Base-by-base conservation (phyloP, 2,797 vertebrate species). In the Sarcophilus harrisii region DNA sequence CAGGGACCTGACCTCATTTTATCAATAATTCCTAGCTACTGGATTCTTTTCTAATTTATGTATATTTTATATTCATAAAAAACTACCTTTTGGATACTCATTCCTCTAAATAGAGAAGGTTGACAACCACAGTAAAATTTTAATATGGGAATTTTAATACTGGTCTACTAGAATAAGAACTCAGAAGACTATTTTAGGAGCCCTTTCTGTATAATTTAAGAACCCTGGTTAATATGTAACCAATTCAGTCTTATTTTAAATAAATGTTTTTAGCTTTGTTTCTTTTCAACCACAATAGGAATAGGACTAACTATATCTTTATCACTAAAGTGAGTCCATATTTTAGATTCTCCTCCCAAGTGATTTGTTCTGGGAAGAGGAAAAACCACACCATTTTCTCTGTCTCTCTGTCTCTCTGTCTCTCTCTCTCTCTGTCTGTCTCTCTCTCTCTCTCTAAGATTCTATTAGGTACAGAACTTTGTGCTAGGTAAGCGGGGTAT, bases 151-250 rank as follows among this genome's bases (percentile, higher is more conserved):
- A 66, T 66, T 32, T 66, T n/a, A 73, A 73, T 73, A 73, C n/a
- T 18, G 16, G 32, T 38, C 16, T 5, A n/a, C n/a, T 38, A 21
- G 16, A 9, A 73, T 21, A n/a, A 73, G 66, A 92, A 55, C 29
- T 91, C 28, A 73, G 90, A 58, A 4, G 3, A 32, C 32, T 60
- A 1, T 92, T 91, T 66, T 60, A 29, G 14, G 18, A 38, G 14
- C 32, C n/a, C 90, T 12, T 62, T 30, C 21, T 28, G 58, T 12
- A 94, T 94, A 95, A 96, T 59, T 91, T 91, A n/a, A 94, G 92
- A 92, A 14, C 0, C 29, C 59, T 30, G 90, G 90, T 95, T 96
- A 49, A 62, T 73, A 94, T 38, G 6, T 57, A 18, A 4, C 93
- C 57, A 91, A 4, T 0, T 73, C 92, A 90, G 55, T 92, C 58